Base-by-base conservation (phyloP, 2,888 invertebrate genomes). In the Chrysotoxum bicinctum region DNA sequence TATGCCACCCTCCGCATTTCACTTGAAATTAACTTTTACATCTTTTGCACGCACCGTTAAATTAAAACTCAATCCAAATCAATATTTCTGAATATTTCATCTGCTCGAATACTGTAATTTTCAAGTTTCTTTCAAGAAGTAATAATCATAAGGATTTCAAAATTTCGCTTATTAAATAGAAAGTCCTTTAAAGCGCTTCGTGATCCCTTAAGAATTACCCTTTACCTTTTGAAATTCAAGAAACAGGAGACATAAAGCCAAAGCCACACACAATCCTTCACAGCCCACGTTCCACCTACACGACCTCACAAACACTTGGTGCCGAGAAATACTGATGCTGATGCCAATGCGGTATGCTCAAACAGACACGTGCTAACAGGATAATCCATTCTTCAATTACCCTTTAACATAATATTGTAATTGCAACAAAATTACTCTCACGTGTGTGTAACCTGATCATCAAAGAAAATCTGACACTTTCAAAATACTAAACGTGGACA, bases 351-450 rank as follows among this genome's bases (percentile, higher is more conserved):
- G 52, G 66, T 70, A 21, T 72, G 16, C 73, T 35, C 45, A 66
- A 62, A 52, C 37, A 50, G 73, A 58, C 81, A 85, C 85, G 81
- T 81, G 85, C 56, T 37, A 73, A 66, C 84, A 82, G 81, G 87
- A 85, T 82, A 88, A 89, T 88, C 87, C 89, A 89, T 90, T 90
- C 91, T 89, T 88, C 89, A 90, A 91, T 91, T 91, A 91, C 92
- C 91, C 91, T 90, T 91, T 91, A 89, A 88, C 89, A 87, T 85
- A 77, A 81, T 91, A 91, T 91, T 92, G 90, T 91, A 91, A 91
- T 91, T 91, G 91, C 91, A 90, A 89, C 88, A 90, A 91, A 91
- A 91, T 91, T 91, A 91, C 91, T 90, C 90, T 90, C 91, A 91
- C 91, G 91, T 91, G 91, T 89, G 87, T 87, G 91, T 91, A 91